Conservation (phyloP, 2,888 invertebrate species). For the Coleophora flavipennella region DNA sequence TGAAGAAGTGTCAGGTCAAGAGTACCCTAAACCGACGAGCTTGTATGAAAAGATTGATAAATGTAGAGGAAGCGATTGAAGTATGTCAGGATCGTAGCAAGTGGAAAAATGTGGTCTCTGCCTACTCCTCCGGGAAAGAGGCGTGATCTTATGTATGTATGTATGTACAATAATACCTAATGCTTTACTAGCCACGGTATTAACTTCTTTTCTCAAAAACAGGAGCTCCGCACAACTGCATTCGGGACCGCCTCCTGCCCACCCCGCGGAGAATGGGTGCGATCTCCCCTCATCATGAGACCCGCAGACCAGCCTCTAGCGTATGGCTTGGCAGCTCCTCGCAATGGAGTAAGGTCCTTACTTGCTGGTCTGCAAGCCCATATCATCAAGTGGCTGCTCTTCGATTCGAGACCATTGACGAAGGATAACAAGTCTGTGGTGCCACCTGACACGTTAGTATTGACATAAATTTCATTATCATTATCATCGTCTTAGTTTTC, state of each 20-base stretch:
- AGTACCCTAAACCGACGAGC: no score
- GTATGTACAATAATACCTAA: no score
- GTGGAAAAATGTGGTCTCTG: no score
- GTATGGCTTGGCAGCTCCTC: slow-evolving; percentile 77
- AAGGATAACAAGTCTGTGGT: slow-evolving; percentile 61
- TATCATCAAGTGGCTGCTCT: slow-evolving; percentile 78
- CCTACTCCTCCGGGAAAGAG: no score
- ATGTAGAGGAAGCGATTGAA: no score
- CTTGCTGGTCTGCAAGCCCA: slow-evolving; percentile 80
- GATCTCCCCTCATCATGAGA: slow-evolving; percentile 77
- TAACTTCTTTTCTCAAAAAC: slow-evolving; percentile 3
- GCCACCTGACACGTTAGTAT: slow-evolving; percentile 69
- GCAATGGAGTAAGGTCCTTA: slow-evolving; percentile 76
- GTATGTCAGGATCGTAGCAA: no score
- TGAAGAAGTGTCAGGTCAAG: no score
- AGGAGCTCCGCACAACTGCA: slow-evolving; percentile 76
- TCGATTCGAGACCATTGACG: slow-evolving; percentile 63
- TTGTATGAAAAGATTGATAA: no score
- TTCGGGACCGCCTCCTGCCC: slow-evolving; percentile 79
- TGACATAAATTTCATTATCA: not conserved
- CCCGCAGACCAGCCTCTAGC: slow-evolving; percentile 71
- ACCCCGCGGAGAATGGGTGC: slow-evolving; percentile 80
- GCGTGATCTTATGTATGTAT: no score
- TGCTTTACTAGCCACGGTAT: not conserved
- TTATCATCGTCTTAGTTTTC: no score